Evolutionary conservation across 2,888 invertebrate species (phyloP).

Genomic region (Eilema depressum): DNA sequence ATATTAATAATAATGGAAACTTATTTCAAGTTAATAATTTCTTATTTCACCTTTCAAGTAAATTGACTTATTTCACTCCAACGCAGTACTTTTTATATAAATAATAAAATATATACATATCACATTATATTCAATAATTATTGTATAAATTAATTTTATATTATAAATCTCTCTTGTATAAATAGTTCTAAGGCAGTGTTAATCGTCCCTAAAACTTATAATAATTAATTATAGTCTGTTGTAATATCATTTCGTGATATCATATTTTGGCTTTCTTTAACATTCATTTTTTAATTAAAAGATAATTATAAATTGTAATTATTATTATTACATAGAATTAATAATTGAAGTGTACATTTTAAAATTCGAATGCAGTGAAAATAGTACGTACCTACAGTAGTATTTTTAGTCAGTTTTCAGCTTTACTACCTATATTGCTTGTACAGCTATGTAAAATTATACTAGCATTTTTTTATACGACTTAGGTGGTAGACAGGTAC

Average conservation of each 20-base stretch:
- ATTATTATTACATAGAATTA: background rate
- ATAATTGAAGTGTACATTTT: background rate
- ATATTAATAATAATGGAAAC: no score
- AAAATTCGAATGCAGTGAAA: background rate
- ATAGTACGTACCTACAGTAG: background rate
- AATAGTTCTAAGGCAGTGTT: background rate
- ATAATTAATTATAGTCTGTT: background rate
- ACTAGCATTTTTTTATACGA: no score
- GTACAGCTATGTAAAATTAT: no score
- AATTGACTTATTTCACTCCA: background rate
- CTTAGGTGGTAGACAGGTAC: no score
- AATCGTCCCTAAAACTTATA: background rate
- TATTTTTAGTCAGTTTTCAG: background rate
- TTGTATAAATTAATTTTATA: conserved; percentile 8
- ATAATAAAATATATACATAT: conserved; percentile 23
- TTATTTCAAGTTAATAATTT: background rate
- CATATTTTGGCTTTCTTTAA: background rate
- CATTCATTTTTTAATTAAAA: background rate
- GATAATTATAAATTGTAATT: background rate
- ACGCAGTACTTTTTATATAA: conserved; percentile 19
- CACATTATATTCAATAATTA: conserved; percentile 1
- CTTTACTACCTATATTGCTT: background rate
- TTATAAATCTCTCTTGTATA: conserved; percentile 4
- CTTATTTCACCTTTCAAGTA: background rate
- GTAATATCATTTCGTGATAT: background rate